These are phyloP conservation scores for Peromyscus aztecus DNA, from an alignment of 2,797 vertebrate species.

Conservation along the genomic window DNA sequence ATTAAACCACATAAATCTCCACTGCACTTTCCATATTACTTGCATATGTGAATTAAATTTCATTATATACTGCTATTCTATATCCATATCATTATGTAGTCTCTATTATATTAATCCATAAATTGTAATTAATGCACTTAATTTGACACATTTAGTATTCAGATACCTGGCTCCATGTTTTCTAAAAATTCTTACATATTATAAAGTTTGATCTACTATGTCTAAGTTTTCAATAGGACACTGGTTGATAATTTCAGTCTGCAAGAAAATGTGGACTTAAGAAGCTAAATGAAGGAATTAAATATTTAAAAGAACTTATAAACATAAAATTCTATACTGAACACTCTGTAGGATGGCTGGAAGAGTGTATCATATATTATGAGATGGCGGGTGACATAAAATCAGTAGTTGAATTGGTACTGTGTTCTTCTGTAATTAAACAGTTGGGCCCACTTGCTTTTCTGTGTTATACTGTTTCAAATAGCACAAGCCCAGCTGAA, in stretches of 20 bases:
- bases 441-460: constrained; percentile 77
- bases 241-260: constrained; percentile 69
- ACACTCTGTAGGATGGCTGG: constrained; percentile 55
- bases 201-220: constrained; percentile 71
- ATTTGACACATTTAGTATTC: constrained; percentile 77
- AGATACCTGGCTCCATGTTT: constrained; percentile 66
- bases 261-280: constrained; percentile 74
- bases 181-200: constrained; percentile 69
- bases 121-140: constrained; percentile 83
- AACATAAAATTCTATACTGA: constrained; percentile 70
- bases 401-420: constrained; percentile 83
- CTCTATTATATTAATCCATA: constrained; percentile 84
- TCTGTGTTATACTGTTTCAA: constrained; percentile 78
- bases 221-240: constrained; percentile 66
- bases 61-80: constrained; percentile 73
- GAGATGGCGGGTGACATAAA: constrained; percentile 82
- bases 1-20: constrained; percentile 89
- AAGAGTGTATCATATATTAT: constrained; percentile 79
- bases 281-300: constrained; percentile 75
- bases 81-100: constrained; percentile 77
- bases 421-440: constrained; percentile 82
- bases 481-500: constrained; percentile 67
- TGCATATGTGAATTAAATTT: constrained; percentile 77
- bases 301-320: constrained; percentile 82
- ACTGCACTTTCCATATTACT: constrained; percentile 83